Evolutionary conservation across 1,140 invertebrate genomes (phyloP).

Genomic region (Forficula auricularia): DNA sequence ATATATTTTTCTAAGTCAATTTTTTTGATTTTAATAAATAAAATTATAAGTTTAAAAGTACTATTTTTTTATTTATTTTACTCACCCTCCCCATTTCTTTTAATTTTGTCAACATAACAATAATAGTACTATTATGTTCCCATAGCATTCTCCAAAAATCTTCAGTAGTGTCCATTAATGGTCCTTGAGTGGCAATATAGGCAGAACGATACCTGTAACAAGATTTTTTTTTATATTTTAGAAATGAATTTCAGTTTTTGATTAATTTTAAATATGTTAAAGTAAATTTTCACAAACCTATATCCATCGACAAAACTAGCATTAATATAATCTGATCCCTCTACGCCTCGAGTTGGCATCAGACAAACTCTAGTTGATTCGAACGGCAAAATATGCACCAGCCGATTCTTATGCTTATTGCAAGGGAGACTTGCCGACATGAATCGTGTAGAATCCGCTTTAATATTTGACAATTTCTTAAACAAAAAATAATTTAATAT

Average conservation of each 20-base stretch:
- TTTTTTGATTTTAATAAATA: neutral
- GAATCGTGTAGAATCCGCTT: slow-evolving; percentile 83
- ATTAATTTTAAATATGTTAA: too few relatives aligned
- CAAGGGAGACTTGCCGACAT: slow-evolving; percentile 87
- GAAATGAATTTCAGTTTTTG: too few relatives aligned
- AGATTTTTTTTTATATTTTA: too few relatives aligned
- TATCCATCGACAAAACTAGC: slow-evolving; percentile 95
- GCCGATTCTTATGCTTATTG: slow-evolving; percentile 95
- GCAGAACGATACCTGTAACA: slow-evolving; percentile 51
- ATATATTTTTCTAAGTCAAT: neutral
- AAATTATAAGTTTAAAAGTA: neutral
- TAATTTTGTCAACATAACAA: slow-evolving; percentile 95
- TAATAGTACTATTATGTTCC: slow-evolving; percentile 98
- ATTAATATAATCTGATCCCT: slow-evolving; percentile 98
- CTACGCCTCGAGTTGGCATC: slow-evolving; percentile 72
- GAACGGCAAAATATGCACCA: slow-evolving; percentile 93
- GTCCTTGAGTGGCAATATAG: slow-evolving; percentile 97
- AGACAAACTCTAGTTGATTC: slow-evolving; percentile 90
- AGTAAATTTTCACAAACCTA: slow-evolving; percentile 24
- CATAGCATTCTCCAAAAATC: slow-evolving; percentile 99
- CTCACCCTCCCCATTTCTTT: slow-evolving; percentile 90
- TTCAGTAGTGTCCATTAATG: slow-evolving; percentile 84
- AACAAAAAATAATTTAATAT: slow-evolving; percentile 21
- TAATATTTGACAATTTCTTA: slow-evolving; percentile 81
- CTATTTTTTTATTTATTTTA: slow-evolving; percentile 9